Evolutionary conservation across 2,113 vertebrate genomes (phyloP), one percentile per base, ranked within the genome.

Genomic region (Oreocharis arfaki): DNA sequence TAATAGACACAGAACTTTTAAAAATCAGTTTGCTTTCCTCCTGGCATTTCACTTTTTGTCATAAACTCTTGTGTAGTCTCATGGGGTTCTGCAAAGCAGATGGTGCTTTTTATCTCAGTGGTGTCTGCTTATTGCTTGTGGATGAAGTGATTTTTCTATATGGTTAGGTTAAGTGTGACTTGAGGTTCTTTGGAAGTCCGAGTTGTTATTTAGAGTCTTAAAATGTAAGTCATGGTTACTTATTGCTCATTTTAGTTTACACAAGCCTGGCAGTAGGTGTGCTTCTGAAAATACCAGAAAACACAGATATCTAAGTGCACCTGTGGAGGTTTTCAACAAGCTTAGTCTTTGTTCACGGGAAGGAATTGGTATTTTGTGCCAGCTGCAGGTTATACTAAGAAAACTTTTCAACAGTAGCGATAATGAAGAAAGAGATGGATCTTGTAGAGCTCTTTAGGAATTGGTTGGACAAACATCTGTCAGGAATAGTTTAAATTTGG

Each of bases 261-360:
- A 64, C 52, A 37, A 1, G 3, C 37, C 63, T 90, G 52, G 50
- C 83, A 84, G 76, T 75, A 80, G 61, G 85, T 22, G 4, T 75
- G 76, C 73, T 88, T 92, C 88, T 92, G 50, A 95, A 93, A 94
- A 84, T 87, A 75, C 52, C 64, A n/a, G 71, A 77, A 86, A 92
- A 89, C 60, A 78, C 69, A 91, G 77, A 20, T 78, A 88, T 24
- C 32, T 46, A 35, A 90, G 32, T 75, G 52, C 32, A 88, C 84
- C 85, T 57, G 76, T n/a, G 64, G 60, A 96, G 73, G 61, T 59
- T 88, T 91, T 85, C 76, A 90, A 52, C n/a, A 49, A 77, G 32
- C 16, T 57, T 41, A 35, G 13, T 71, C 46, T 84, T 47, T 84
- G 5, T 81, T 84, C 2, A 1, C 26, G 23, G 52, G 17, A 85